phyloP scores from a whole-genome alignment of 2,113 vertebrate genomes.

The Odontesthes bonariensis region DNA sequence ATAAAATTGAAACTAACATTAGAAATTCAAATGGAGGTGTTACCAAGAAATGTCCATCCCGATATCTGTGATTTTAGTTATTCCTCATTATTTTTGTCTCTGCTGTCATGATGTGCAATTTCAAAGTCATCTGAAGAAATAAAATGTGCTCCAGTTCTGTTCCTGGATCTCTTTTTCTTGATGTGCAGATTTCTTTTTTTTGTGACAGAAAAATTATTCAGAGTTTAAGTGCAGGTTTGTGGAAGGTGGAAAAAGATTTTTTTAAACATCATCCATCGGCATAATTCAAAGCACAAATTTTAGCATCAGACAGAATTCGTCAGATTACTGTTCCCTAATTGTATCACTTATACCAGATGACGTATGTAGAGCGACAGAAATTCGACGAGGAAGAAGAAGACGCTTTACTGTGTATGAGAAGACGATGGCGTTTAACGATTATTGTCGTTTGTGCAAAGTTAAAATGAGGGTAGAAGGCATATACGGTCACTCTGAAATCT shows the following conservation, averaged over 20 bases:
- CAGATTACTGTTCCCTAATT: too few relatives aligned
- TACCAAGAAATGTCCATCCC: conserved; percentile 60
- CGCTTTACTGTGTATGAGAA: too few relatives aligned
- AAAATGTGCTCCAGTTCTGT: conserved; percentile 38
- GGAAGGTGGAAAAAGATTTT: neutral
- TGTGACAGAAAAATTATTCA: neutral
- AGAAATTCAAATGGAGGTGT: conserved; percentile 58
- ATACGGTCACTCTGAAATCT: too few relatives aligned
- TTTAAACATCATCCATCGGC: neutral
- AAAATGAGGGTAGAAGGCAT: too few relatives aligned
- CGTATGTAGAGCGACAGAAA: too few relatives aligned
- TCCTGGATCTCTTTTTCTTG: neutral
- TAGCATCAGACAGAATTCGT: too few relatives aligned
- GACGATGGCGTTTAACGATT: too few relatives aligned
- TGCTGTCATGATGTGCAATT: conserved; percentile 64
- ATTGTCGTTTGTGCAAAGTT: too few relatives aligned
- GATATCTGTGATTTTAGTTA: conserved; percentile 61
- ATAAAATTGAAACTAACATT: conserved; percentile 55
- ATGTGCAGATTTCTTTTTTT: neutral
- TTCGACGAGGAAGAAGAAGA: too few relatives aligned
- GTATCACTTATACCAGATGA: too few relatives aligned
- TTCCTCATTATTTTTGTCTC: conserved; percentile 52
- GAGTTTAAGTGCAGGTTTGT: conserved; percentile 7
- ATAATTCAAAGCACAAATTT: too few relatives aligned
- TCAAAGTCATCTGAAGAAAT: conserved; percentile 43